Evolutionary conservation across 2,797 vertebrate species (phyloP).

Genomic region (Heliangelus exortis): DNA sequence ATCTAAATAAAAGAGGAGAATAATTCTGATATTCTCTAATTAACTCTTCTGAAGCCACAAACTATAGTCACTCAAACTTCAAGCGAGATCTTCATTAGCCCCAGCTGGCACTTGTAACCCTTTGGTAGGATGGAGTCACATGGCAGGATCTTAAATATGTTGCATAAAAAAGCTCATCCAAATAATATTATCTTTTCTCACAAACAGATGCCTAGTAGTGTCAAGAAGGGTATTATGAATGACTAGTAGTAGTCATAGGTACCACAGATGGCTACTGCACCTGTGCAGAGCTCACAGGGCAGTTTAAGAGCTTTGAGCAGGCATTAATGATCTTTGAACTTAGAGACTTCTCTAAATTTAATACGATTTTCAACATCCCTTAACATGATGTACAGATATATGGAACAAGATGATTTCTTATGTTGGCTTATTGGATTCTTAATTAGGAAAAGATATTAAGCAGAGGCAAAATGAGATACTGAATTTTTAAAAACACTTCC

Average conservation of each 20-base stretch:
- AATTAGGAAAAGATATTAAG: neutral
- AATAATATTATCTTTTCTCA: neutral
- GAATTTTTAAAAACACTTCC: neutral
- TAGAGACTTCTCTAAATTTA: neutral
- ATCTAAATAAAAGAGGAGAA: constrained; percentile 24
- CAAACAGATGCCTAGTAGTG: neutral
- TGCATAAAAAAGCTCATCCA: neutral
- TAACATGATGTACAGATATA: neutral
- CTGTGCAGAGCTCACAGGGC: neutral
- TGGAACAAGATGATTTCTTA: neutral
- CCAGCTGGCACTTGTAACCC: neutral
- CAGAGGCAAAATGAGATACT: neutral
- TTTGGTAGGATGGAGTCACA: neutral
- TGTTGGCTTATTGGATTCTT: neutral
- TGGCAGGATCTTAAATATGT: neutral
- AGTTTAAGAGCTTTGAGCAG: neutral
- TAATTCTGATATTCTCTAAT: neutral
- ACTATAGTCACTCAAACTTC: neutral
- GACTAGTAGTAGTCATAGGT: neutral
- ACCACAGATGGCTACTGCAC: no score
- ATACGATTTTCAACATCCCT: neutral
- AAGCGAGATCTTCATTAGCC: neutral
- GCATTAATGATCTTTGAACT: neutral
- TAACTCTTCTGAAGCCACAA: neutral
- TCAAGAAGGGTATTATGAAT: neutral